A percentile compares a stretch with the other conserved stretches of the same genome.
phyloP scores from a whole-genome alignment of 37 sponge, comb jelly and placozoan species.

The Spongilla lacustris region DNA sequence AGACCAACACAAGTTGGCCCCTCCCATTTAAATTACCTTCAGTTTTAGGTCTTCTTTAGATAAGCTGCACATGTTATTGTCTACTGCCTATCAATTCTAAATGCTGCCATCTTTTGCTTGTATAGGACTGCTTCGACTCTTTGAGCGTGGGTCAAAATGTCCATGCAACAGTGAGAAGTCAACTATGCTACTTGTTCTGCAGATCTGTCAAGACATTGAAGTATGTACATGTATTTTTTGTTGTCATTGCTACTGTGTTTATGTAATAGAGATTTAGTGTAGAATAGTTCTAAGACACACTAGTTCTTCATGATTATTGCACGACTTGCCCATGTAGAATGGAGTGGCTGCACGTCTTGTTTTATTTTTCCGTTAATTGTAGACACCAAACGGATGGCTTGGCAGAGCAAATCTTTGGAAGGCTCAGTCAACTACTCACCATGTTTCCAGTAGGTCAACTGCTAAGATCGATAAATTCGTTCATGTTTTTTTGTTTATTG shows the following conservation, averaged over 20 bases:
- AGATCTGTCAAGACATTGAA: conserved; percentile 78
- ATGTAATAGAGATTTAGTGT: too few species aligned
- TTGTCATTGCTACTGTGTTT: background rate
- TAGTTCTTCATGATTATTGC: too few species aligned
- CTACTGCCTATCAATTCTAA: background rate
- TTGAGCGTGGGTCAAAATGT: conserved; percentile 70
- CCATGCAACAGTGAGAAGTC: conserved; percentile 67
- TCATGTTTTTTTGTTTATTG: background rate
- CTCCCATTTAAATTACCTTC: too few species aligned
- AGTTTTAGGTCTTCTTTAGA: too few species aligned
- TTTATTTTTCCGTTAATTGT: background rate
- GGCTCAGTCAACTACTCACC: conserved; percentile 36
- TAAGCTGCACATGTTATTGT: too few species aligned
- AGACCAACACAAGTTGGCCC: too few species aligned
- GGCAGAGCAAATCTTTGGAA: conserved; percentile 50
- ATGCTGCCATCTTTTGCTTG: background rate
- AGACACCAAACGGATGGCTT: conserved; percentile 44
- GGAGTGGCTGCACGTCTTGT: too few species aligned
- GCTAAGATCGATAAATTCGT: background rate
- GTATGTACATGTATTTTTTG: conserved; percentile 30
- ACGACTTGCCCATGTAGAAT: too few species aligned
- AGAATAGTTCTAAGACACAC: too few species aligned
- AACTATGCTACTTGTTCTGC: conserved; percentile 78
- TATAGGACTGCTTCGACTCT: conserved; percentile 69
- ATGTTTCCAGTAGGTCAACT: conserved; percentile 39